phyloP scores from a whole-genome alignment of 2,113 vertebrate species.

The Chaetodon auriga region DNA sequence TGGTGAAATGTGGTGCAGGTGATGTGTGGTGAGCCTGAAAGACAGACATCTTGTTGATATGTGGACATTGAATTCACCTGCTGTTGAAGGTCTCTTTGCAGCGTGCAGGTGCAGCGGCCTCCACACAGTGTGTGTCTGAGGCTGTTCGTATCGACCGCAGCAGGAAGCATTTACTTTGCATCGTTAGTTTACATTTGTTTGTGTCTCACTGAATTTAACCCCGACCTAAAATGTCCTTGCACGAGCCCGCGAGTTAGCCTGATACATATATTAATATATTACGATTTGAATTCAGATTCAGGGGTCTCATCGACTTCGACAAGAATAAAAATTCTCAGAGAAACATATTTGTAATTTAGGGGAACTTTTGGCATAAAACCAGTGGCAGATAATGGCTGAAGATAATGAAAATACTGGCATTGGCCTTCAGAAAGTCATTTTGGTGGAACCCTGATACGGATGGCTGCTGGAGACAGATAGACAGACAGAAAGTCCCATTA shows the following conservation, averaged over 20 bases:
- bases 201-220: not conserved
- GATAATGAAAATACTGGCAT: constrained; percentile 48
- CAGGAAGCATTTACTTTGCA: not conserved
- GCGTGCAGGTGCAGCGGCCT: not conserved
- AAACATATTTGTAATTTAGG: constrained; percentile 34
- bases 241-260: not conserved
- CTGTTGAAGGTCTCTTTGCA: not conserved
- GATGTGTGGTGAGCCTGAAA: too few relatives aligned
- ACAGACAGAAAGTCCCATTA: constrained; percentile 51
- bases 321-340: constrained; percentile 12
- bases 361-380: constrained; percentile 31
- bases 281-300: constrained; percentile 9
- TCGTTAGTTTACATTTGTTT: constrained; percentile 11
- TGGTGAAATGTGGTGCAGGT: too few relatives aligned
- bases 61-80: too few relatives aligned
- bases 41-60: too few relatives aligned
- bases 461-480: constrained; percentile 58
- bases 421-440: constrained; percentile 59
- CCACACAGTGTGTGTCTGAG: not conserved
- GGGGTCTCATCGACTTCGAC: not conserved
- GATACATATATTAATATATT: constrained; percentile 23
- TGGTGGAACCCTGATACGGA: constrained; percentile 41
- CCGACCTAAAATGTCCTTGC: not conserved
- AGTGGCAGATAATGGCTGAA: constrained; percentile 21
- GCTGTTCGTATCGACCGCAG: not conserved